Conservation (phyloP, 2,888 invertebrate species). For the Lobophora halterata region DNA sequence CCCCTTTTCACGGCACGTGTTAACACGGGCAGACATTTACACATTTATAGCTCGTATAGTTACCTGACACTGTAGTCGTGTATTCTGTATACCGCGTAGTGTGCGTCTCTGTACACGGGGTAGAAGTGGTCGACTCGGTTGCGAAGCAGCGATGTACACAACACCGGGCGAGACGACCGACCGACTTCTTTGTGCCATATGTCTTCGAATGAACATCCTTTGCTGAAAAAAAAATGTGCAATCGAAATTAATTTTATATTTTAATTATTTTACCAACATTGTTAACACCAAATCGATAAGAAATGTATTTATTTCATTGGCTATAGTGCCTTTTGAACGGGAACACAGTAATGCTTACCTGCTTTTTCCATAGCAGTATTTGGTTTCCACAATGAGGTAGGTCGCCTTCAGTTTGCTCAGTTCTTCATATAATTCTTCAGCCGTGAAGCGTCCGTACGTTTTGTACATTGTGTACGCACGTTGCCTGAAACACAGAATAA, state of each 20-base stretch:
- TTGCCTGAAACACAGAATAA: conserved; percentile 83
- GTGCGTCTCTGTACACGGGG: conserved; percentile 53
- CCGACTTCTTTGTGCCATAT: conserved; percentile 59
- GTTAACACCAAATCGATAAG: conserved; percentile 32
- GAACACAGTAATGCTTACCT: conserved; percentile 69
- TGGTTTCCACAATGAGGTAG: conserved; percentile 87
- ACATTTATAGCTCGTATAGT: conserved; percentile 16
- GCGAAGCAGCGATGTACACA: conserved; percentile 53
- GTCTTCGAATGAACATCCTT: conserved; percentile 55
- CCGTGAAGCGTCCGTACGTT: conserved; percentile 87
- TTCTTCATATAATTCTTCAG: conserved; percentile 85
- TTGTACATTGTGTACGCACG: conserved; percentile 90
- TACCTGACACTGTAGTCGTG: conserved; percentile 65
- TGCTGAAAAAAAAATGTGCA: conserved; percentile 35
- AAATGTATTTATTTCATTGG: too few species aligned
- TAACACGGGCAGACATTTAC: neutral
- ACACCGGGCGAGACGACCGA: conserved; percentile 29
- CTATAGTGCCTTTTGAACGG: too few species aligned
- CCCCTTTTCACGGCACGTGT: too few species aligned
- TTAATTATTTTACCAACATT: neutral
- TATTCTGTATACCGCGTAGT: conserved; percentile 59
- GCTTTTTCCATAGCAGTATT: conserved; percentile 84
- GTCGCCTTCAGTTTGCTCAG: conserved; percentile 84
- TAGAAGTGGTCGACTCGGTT: conserved; percentile 57
- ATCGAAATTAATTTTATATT: neutral